A percentile compares a stretch with the other conserved stretches of the same genome.
Evolutionary conservation across 2,888 invertebrate species (phyloP).

Genomic region (Chaitophorus viminalis): DNA sequence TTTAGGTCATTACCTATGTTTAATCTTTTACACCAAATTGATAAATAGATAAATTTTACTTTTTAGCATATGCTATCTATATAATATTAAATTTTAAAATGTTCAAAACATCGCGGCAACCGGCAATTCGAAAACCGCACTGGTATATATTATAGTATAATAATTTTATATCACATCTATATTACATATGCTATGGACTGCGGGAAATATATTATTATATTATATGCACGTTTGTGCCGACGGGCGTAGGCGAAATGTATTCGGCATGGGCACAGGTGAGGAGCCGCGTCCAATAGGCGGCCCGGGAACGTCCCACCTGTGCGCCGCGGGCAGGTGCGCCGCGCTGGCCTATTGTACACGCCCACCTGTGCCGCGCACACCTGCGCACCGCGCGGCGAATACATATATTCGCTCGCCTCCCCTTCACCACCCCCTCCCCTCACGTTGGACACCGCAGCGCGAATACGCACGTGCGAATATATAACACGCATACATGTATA

Average conservation of each 20-base stretch:
- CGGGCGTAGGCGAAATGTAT: constrained; percentile 38
- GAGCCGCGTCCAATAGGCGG: constrained; percentile 32
- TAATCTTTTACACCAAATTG: too few species aligned
- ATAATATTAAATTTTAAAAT: too few species aligned
- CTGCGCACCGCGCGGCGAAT: constrained; percentile 58
- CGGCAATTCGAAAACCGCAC: too few species aligned
- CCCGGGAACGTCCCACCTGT: constrained; percentile 59
- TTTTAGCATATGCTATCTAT: too few species aligned
- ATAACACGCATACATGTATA: not conserved
- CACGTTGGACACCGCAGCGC: not conserved
- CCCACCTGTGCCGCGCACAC: constrained; percentile 63
- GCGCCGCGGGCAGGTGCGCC: constrained; percentile 46
- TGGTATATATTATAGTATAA: too few species aligned
- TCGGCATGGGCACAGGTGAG: constrained; percentile 32
- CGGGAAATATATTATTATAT: too few species aligned
- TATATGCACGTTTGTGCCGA: not conserved
- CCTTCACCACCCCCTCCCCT: not conserved
- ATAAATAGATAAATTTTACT: too few species aligned
- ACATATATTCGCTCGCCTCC: constrained; percentile 33
- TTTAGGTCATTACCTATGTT: too few species aligned
- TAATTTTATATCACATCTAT: too few species aligned
- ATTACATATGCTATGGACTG: too few species aligned
- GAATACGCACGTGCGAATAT: not conserved
- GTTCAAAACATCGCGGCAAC: too few species aligned
- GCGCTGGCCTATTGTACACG: constrained; percentile 53